Conservation (phyloP, 2,797 vertebrate genomes). For the Neoniphon sammara region DNA sequence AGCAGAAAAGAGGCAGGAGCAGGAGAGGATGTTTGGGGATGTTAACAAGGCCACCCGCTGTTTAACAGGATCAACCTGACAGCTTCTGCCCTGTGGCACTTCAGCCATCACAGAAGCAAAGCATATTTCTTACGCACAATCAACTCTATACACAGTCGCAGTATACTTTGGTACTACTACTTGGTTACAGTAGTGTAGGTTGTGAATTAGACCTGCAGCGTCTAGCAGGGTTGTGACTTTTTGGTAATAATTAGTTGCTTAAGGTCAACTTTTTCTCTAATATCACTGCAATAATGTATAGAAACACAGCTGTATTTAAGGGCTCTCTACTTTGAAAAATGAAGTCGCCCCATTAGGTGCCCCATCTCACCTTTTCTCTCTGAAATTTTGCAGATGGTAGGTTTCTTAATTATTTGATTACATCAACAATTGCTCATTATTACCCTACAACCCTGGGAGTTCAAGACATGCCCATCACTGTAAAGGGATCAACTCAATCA, state of each 20-base stretch:
- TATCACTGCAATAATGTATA: not conserved
- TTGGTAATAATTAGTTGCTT: too few relatives aligned
- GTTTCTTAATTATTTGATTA: not conserved
- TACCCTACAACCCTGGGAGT: not conserved
- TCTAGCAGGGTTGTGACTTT: not conserved
- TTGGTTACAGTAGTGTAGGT: not conserved
- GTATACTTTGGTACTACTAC: not conserved
- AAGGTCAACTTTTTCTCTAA: not conserved
- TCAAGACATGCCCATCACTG: not conserved
- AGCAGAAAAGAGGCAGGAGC: slow-evolving; percentile 9
- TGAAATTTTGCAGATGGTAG: not conserved
- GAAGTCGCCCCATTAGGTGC: not conserved
- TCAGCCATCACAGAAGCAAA: slow-evolving; percentile 30
- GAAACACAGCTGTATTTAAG: not conserved
- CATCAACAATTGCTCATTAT: not conserved
- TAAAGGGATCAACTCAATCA: slow-evolving; percentile 11
- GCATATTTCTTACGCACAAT: slow-evolving; percentile 46
- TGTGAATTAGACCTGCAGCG: not conserved
- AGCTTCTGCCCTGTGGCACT: slow-evolving; percentile 56
- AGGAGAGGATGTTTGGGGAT: slow-evolving; percentile 51
- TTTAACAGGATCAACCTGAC: slow-evolving; percentile 68
- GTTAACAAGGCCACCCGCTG: slow-evolving; percentile 70
- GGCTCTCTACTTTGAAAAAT: not conserved
- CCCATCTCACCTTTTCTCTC: not conserved
- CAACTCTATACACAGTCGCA: slow-evolving; percentile 21